phyloP scores from a whole-genome alignment of 2,797 vertebrate genomes.

The Cyclopterus lumpus region DNA sequence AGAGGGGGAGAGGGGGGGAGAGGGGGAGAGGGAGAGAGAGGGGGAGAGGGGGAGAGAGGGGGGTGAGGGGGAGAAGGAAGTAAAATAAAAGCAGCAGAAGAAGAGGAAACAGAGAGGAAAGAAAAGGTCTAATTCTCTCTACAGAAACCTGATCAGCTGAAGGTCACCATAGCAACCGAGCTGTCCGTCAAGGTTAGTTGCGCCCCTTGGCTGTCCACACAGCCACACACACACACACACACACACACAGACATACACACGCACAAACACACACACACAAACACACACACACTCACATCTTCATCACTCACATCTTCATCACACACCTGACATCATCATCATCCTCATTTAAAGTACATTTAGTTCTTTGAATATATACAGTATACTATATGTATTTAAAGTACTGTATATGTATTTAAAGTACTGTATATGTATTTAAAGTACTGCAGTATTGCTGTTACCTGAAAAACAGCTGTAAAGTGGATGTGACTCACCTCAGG shows the following conservation, averaged over 20 bases:
- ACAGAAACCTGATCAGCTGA: constrained; percentile 47
- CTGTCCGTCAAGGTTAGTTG: constrained; percentile 39
- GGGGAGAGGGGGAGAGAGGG: background rate
- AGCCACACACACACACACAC: background rate
- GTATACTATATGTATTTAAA: no score
- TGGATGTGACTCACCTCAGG: background rate
- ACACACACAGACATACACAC: no score
- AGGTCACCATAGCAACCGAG: constrained; percentile 44
- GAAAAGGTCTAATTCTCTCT: constrained; percentile 41
- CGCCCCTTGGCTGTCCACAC: constrained; percentile 3
- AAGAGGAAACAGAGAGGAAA: constrained; percentile 12
- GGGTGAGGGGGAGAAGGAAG: background rate
- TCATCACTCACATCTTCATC: no score
- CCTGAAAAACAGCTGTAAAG: no score
- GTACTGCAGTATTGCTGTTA: no score
- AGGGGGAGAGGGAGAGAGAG: background rate
- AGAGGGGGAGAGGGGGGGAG: accelerated
- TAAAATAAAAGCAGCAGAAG: background rate
- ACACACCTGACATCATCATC: no score
- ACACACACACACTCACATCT: constrained; percentile 10
- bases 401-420: no score
- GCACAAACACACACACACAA: background rate
- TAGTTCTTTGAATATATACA: no score
- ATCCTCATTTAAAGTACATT: no score
- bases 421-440: no score